A percentile compares a stretch with the other conserved stretches of the same genome.
These are phyloP conservation scores for Gymnothorax reevesii DNA, from an alignment of 2,797 vertebrate genomes.

Conservation along the genomic window DNA sequence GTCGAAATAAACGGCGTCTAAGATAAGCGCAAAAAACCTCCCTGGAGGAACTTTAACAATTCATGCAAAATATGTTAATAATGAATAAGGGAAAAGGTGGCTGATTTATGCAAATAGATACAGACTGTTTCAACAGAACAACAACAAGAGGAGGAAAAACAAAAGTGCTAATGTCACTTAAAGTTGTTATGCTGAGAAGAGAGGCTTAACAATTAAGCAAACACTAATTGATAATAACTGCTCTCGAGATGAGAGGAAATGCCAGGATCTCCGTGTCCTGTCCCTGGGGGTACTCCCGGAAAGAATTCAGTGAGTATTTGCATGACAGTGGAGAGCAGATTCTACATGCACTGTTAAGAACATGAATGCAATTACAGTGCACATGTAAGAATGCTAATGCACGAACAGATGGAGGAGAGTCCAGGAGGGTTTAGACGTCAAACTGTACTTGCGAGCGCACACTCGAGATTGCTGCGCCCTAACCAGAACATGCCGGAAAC, in stretches of 20 bases:
- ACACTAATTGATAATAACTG: slow-evolving; percentile 52
- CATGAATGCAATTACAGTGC: slow-evolving; percentile 43
- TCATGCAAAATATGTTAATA: slow-evolving; percentile 62
- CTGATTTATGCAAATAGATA: slow-evolving; percentile 63
- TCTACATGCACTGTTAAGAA: slow-evolving; percentile 39
- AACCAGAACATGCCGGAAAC: neutral
- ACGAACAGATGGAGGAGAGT: slow-evolving; percentile 26
- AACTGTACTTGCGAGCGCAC: neutral
- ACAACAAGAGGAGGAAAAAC: neutral
- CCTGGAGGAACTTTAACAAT: slow-evolving; percentile 64
- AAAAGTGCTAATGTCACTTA: slow-evolving; percentile 64
- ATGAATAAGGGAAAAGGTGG: slow-evolving; percentile 65
- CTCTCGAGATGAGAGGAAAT: slow-evolving; percentile 35
- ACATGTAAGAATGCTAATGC: slow-evolving; percentile 64
- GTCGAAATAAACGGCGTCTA: slow-evolving; percentile 51
- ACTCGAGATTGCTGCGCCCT: neutral
- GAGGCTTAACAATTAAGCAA: slow-evolving; percentile 67
- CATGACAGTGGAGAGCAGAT: slow-evolving; percentile 18
- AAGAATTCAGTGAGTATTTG: slow-evolving; percentile 18
- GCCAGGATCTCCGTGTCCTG: neutral
- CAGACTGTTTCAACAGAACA: slow-evolving; percentile 43
- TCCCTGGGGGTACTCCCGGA: slow-evolving; percentile 13
- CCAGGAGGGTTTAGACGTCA: neutral
- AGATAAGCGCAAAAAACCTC: slow-evolving; percentile 53
- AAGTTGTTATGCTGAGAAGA: slow-evolving; percentile 60